phyloP scores from a whole-genome alignment of 2,113 vertebrate genomes.

The Ornithorhynchus anatinus region DNA sequence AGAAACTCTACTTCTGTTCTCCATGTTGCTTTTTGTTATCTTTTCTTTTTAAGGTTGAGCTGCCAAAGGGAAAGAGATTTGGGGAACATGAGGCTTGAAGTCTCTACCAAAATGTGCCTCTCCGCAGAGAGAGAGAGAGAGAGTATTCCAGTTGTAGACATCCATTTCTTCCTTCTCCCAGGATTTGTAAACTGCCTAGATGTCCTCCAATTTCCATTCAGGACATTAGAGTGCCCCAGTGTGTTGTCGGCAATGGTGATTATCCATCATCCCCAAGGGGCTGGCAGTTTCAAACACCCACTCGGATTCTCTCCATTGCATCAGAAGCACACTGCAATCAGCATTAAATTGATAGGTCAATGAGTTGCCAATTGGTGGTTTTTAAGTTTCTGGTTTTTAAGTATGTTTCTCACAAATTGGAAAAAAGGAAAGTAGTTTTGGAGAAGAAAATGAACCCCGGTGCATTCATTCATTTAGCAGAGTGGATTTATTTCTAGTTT shows the following conservation, averaged over 20 bases:
- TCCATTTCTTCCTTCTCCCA: not conserved
- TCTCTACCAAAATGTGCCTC: slow-evolving; percentile 4
- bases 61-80: not conserved
- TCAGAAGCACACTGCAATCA: slow-evolving; percentile 6
- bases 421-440: not conserved
- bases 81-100: slow-evolving; percentile 22
- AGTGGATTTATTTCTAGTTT: slow-evolving; percentile 22
- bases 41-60: not conserved
- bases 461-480: slow-evolving; percentile 9
- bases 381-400: slow-evolving; percentile 36
- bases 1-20: not conserved
- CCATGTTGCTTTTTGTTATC: not conserved
- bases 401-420: slow-evolving; percentile 12
- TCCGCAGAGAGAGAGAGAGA: slow-evolving; percentile 8
- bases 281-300: not conserved
- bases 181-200: not conserved
- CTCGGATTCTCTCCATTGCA: not conserved
- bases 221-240: not conserved
- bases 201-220: slow-evolving; percentile 1
- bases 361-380: slow-evolving; percentile 10
- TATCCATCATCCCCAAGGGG: not conserved
- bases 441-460: slow-evolving; percentile 1
- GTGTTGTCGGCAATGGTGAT: not conserved
- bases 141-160: not conserved
- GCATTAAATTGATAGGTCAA: slow-evolving; percentile 23